Evolutionary conservation across 2,888 invertebrate genomes (phyloP).

Genomic region (Clitarchus hookeri): DNA sequence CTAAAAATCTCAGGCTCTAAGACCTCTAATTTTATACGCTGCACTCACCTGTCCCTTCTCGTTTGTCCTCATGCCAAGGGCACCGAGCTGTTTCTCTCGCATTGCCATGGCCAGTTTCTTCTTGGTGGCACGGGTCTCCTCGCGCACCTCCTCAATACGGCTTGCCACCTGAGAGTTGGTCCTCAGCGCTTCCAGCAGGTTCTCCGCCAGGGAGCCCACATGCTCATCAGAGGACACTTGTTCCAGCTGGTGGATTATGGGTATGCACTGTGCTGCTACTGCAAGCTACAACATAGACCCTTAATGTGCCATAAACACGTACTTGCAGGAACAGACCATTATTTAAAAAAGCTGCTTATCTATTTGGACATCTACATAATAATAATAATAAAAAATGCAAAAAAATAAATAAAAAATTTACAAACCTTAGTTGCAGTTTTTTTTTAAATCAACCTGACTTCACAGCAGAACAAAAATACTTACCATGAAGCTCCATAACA

Average conservation of each 20-base stretch:
- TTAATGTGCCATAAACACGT: background rate
- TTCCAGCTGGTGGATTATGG: constrained; percentile 94
- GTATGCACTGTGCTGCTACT: constrained; percentile 87
- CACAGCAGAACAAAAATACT: too few species aligned
- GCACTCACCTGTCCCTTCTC: constrained; percentile 87
- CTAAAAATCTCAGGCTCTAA: too few species aligned
- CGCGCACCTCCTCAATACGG: constrained; percentile 89
- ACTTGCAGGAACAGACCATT: background rate
- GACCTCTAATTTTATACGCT: background rate
- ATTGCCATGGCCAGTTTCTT: constrained; percentile 98
- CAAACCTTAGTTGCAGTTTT: too few species aligned
- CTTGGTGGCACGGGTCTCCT: constrained; percentile 94
- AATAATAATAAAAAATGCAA: too few species aligned
- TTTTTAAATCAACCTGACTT: too few species aligned
- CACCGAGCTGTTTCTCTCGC: constrained; percentile 92
- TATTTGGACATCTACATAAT: too few species aligned
- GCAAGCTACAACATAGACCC: constrained; percentile 62
- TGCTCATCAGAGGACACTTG: constrained; percentile 98
- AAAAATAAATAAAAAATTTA: too few species aligned
- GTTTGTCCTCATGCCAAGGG: constrained; percentile 90
- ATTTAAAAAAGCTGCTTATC: too few species aligned
- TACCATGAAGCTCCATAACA: too few species aligned
- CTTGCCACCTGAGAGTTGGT: constrained; percentile 79
- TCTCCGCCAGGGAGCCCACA: constrained; percentile 95
- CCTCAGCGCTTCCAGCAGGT: constrained; percentile 83